Percentiles rank a stretch among this genome's conserved stretches.
Evolutionary conservation across 2,113 vertebrate species (phyloP).

Genomic region (Brienomyrus brachyistius): DNA sequence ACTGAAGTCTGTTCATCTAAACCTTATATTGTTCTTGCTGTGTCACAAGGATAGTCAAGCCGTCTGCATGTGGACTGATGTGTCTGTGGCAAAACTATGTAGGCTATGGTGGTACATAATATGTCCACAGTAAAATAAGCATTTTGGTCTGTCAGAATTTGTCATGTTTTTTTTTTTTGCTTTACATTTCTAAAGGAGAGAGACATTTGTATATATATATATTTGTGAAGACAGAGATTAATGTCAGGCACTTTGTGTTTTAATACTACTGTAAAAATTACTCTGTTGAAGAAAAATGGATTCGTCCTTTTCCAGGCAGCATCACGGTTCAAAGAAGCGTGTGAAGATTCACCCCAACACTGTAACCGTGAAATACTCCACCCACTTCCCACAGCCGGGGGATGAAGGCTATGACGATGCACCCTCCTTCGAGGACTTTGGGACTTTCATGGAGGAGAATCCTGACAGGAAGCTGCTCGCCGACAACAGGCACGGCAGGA

Average conservation of each 20-base stretch:
- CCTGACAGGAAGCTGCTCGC: conserved; percentile 72
- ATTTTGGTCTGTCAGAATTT: not conserved
- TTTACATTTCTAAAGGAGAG: not conserved
- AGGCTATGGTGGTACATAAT: not conserved
- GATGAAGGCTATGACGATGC: conserved; percentile 77
- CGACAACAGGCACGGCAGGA: conserved; percentile 61
- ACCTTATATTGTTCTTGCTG: not conserved
- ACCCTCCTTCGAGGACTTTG: conserved; percentile 71
- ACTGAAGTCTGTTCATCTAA: not conserved
- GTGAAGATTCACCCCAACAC: conserved; percentile 94
- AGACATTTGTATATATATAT: not conserved
- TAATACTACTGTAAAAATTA: conserved; percentile 38
- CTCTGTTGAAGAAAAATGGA: conserved; percentile 64
- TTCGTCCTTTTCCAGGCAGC: conserved; percentile 62
- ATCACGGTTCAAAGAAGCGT: conserved; percentile 72
- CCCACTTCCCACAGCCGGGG: conserved; percentile 84
- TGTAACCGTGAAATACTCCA: conserved; percentile 85
- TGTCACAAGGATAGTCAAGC: not conserved
- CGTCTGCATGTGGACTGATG: not conserved
- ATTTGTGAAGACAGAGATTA: no score
- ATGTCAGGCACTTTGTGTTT: conserved; percentile 14
- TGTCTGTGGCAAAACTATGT: not conserved
- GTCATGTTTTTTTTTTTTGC: not conserved
- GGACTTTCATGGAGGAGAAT: conserved; percentile 76
- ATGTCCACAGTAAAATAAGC: not conserved